These are phyloP conservation scores for Branchipolynoe longqiensis DNA, from an alignment of 2,888 invertebrate species.

Conservation along the genomic window DNA sequence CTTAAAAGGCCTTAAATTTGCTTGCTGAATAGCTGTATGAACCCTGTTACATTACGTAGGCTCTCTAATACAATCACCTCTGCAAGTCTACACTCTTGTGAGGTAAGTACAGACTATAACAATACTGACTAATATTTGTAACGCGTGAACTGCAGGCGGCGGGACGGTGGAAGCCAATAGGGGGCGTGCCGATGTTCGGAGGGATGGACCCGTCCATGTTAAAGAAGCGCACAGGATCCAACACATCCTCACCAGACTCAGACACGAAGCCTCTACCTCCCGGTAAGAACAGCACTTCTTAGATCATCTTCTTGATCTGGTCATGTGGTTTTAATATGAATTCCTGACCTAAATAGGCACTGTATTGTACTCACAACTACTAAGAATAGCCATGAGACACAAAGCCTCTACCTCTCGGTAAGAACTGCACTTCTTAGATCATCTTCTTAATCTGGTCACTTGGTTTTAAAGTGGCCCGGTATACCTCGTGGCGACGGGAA, in stretches of 20 bases:
- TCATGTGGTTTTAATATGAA: too few relatives aligned
- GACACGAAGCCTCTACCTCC: slow-evolving; percentile 29
- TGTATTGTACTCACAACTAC: too few relatives aligned
- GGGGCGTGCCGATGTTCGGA: slow-evolving; percentile 78
- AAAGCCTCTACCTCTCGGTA: slow-evolving; percentile 19
- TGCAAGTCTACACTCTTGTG: too few relatives aligned
- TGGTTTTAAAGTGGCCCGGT: too few relatives aligned
- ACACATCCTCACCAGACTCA: not conserved
- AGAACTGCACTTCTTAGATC: not conserved
- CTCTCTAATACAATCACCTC: not conserved
- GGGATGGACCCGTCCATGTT: slow-evolving; percentile 70
- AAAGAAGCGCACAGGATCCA: slow-evolving; percentile 63
- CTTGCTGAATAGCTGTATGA: not conserved
- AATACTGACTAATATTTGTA: too few relatives aligned
- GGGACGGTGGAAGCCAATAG: slow-evolving; percentile 72
- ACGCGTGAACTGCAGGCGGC: slow-evolving; percentile 12
- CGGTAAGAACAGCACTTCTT: not conserved
- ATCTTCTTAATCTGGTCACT: too few relatives aligned
- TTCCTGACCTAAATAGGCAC: not conserved
- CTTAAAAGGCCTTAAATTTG: not conserved
- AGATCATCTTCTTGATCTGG: too few relatives aligned
- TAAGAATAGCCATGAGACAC: too few relatives aligned
- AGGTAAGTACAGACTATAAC: too few relatives aligned
- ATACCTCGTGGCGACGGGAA: too few relatives aligned
- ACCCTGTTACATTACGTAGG: not conserved